Evolutionary conservation across 1,140 invertebrate genomes (phyloP).

Genomic region (Camponotus pennsylvanicus): DNA sequence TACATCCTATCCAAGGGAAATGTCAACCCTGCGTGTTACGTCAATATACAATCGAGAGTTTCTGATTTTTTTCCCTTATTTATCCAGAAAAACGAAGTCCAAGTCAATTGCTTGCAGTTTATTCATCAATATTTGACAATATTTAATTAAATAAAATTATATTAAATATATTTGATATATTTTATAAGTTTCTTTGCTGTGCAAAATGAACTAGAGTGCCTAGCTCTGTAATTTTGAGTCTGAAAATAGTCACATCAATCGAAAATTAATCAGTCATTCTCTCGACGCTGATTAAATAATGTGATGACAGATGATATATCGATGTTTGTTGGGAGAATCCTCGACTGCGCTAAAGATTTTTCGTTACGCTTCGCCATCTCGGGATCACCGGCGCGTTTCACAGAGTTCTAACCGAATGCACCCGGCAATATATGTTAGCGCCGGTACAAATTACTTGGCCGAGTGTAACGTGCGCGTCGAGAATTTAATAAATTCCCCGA

Average conservation of each 20-base stretch:
- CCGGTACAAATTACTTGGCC: constrained; percentile 55
- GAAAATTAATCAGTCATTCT: neutral
- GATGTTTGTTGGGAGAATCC: neutral
- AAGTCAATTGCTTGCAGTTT: neutral
- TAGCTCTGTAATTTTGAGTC: neutral
- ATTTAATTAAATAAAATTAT: too few relatives aligned
- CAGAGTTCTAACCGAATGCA: constrained; percentile 34
- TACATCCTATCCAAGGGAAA: too few relatives aligned
- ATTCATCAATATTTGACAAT: too few relatives aligned
- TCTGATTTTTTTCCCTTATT: neutral
- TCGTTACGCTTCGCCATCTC: neutral
- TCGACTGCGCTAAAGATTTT: constrained; percentile 39
- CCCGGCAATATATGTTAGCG: constrained; percentile 42
- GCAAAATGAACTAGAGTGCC: neutral
- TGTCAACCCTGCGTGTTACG: neutral
- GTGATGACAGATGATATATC: neutral
- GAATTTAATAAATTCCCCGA: constrained; percentile 61
- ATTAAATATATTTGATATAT: too few relatives aligned
- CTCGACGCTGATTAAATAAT: neutral
- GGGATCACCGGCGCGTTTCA: neutral
- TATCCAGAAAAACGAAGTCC: neutral
- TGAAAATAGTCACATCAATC: neutral
- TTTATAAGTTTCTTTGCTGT: neutral
- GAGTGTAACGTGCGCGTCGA: constrained; percentile 45
- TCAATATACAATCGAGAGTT: neutral